Percentiles rank a stretch among this genome's conserved stretches.
phyloP scores from a whole-genome alignment of 2,888 invertebrate species.

The Neoascia interrupta region DNA sequence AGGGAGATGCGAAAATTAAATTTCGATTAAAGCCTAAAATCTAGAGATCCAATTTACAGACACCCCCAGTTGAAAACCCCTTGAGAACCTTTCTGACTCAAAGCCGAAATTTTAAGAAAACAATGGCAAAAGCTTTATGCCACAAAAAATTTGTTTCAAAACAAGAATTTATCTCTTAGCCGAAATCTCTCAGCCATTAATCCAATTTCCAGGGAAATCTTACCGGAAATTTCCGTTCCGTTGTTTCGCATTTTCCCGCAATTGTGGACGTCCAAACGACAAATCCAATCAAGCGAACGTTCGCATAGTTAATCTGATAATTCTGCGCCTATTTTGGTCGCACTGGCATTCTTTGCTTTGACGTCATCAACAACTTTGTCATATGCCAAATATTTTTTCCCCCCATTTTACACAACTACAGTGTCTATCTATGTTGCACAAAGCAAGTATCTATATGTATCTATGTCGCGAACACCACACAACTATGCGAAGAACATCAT shows the following conservation, averaged over 20 bases:
- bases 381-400: conserved; percentile 38
- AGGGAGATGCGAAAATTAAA: no score
- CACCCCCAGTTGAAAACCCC: not conserved
- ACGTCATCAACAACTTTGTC: conserved; percentile 44
- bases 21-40: no score
- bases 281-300: conserved; percentile 65
- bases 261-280: conserved; percentile 36
- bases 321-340: conserved; percentile 44
- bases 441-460: no score
- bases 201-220: conserved; percentile 29
- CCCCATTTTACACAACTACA: conserved; percentile 2
- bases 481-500: conserved; percentile 37
- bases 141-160: conserved; percentile 5
- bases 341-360: conserved; percentile 10
- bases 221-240: conserved; percentile 59
- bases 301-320: conserved; percentile 66
- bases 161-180: not conserved
- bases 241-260: conserved; percentile 52
- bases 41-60: no score
- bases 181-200: conserved; percentile 32
- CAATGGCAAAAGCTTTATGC: conserved; percentile 15
- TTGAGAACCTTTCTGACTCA: not conserved
- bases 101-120: no score
- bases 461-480: no score
- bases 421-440: not conserved